phyloP scores from a whole-genome alignment of 1,140 invertebrate genomes.

The Schlechtendalia chinensis region DNA sequence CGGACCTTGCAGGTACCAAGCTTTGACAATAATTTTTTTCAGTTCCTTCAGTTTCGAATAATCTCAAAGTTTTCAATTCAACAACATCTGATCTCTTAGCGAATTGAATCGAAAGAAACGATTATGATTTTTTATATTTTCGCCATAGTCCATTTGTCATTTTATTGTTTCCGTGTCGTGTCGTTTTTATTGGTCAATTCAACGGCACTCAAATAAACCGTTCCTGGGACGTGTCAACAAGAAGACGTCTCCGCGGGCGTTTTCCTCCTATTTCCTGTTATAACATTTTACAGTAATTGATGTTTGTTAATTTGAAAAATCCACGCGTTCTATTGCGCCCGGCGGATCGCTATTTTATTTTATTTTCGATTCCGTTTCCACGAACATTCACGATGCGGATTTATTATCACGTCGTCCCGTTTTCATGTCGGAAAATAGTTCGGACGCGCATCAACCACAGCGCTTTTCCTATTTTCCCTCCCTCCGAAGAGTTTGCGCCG shows the following conservation, averaged over 20 bases:
- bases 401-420: too few relatives aligned
- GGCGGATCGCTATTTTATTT: too few relatives aligned
- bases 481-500: constrained; percentile 22
- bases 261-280: neutral
- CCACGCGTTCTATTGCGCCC: too few relatives aligned
- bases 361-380: too few relatives aligned
- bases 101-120: neutral
- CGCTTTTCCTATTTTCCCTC: constrained; percentile 24
- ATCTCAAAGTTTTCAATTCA: too few relatives aligned
- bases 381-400: too few relatives aligned
- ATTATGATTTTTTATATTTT: neutral
- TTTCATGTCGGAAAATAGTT: constrained; percentile 42
- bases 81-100: neutral
- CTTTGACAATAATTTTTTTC: too few relatives aligned
- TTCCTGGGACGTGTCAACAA: neutral
- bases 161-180: neutral
- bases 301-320: neutral
- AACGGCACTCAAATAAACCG: constrained; percentile 2
- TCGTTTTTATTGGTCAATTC: neutral
- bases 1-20: too few relatives aligned
- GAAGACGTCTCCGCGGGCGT: neutral
- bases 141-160: neutral
- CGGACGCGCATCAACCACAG: neutral
- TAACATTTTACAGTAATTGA: neutral
- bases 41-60: too few relatives aligned